phyloP scores from a whole-genome alignment of 2,888 invertebrate genomes.

The Branchinecta sandiegonensis region DNA sequence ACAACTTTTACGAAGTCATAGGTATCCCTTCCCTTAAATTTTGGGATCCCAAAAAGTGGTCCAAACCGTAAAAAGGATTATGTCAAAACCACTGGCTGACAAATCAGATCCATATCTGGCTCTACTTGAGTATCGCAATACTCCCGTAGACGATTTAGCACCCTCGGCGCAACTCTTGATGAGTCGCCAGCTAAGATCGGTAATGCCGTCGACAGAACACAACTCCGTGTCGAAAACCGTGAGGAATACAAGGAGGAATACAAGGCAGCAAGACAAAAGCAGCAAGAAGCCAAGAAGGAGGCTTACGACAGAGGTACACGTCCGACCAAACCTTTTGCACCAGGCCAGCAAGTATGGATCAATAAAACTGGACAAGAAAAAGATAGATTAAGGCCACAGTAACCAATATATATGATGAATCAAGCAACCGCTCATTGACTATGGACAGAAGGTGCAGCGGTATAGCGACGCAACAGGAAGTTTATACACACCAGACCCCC shows the following conservation, averaged over 20 bases:
- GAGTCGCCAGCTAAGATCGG: neutral
- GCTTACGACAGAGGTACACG: neutral
- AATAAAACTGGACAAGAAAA: conserved; percentile 6
- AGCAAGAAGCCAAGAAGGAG: conserved; percentile 1
- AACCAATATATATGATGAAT: neutral
- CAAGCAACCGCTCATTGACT: neutral
- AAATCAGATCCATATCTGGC: no score
- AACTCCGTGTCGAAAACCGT: neutral
- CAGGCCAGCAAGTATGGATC: neutral
- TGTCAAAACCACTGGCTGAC: no score
- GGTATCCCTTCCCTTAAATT: no score
- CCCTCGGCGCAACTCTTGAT: neutral
- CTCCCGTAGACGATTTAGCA: no score
- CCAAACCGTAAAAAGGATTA: no score
- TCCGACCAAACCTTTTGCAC: neutral
- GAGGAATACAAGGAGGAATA: neutral
- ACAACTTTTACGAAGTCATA: no score
- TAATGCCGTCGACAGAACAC: neutral
- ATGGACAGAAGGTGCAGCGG: neutral
- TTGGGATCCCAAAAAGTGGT: no score
- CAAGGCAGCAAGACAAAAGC: neutral
- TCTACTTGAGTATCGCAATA: no score
- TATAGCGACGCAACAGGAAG: conserved; percentile 4
- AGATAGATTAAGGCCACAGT: neutral
- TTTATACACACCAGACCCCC: neutral